These are phyloP conservation scores for Poecilia velifera DNA, from an alignment of 2,797 vertebrate species.

Conservation along the genomic window DNA sequence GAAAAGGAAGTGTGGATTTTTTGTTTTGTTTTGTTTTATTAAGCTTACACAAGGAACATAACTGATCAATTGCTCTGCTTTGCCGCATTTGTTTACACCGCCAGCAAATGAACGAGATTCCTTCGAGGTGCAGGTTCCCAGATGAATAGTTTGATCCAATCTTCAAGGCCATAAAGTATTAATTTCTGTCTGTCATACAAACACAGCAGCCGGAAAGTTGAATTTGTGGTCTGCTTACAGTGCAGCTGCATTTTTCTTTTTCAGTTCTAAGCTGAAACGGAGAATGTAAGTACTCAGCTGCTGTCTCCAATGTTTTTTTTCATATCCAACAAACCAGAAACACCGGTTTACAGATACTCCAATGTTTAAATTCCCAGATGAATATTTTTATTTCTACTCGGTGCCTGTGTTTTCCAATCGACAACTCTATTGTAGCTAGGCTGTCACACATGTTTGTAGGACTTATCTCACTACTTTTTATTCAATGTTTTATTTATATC, in stretches of 20 bases:
- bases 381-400: neutral
- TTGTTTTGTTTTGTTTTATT: neutral
- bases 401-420: neutral
- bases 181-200: neutral
- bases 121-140: neutral
- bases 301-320: neutral
- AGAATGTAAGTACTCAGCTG: neutral
- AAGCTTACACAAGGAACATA: neutral
- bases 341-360: neutral
- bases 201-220: neutral
- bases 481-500: neutral
- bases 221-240: neutral
- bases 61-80: neutral
- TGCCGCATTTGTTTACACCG: neutral
- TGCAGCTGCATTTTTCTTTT: neutral
- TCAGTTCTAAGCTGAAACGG: neutral
- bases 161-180: neutral
- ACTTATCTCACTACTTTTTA: neutral
- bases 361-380: neutral
- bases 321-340: neutral
- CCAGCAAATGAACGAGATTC: neutral
- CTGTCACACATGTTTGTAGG: neutral
- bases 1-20: neutral
- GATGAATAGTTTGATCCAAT: neutral
- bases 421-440: neutral